phyloP scores from a whole-genome alignment of 2,113 vertebrate genomes.

The Danio rerio region GRCz12tu NC_133190.1:49976501-49977000 shows the following conservation, averaged over 20 bases:
- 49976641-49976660: background rate
- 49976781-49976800: conserved; percentile 70
- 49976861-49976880: background rate
- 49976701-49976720: background rate
- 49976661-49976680: conserved; percentile 14
- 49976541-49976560: conserved; percentile 25
- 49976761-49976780: conserved; percentile 50
- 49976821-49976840: conserved; percentile 36
- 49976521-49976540: conserved; percentile 30
- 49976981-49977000: too few species aligned
- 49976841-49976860: background rate
- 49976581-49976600: conserved; percentile 27
- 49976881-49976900: background rate
- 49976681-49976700: conserved; percentile 8
- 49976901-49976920: background rate
- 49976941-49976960: too few species aligned
- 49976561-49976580: background rate
- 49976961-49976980: too few species aligned
- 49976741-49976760: conserved; percentile 48
- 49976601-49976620: background rate
- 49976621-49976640: background rate
- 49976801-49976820: conserved; percentile 57
- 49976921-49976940: background rate
- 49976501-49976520: conserved; percentile 26
- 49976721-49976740: background rate